A percentile compares a stretch with the other conserved stretches of the same genome.
phyloP scores from a whole-genome alignment of 2,888 invertebrate species.

The Merodon equestris region DNA sequence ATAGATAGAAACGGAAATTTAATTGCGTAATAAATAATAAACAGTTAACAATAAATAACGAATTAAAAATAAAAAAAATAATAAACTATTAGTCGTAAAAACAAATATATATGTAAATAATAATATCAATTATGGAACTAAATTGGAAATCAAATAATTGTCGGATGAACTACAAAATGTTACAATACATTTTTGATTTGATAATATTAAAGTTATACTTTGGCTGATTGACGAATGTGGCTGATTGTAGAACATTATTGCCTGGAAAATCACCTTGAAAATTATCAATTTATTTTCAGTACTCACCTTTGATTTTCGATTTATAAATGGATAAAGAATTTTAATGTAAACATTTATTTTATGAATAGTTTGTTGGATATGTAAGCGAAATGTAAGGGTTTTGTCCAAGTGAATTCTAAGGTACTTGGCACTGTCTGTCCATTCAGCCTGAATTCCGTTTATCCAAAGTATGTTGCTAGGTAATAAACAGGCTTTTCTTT shows the following conservation, averaged over 20 bases:
- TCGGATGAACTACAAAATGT: no score
- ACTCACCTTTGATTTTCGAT: background rate
- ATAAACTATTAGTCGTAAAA: background rate
- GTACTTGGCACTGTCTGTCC: background rate
- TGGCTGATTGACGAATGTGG: no score
- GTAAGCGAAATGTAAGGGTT: background rate
- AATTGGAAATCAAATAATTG: no score
- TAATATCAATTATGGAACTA: no score
- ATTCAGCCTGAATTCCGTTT: background rate
- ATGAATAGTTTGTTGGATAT: background rate
- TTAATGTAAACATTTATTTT: background rate
- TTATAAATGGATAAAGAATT: background rate
- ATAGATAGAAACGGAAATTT: no score
- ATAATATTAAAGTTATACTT: no score
- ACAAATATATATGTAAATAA: background rate
- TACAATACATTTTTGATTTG: no score
- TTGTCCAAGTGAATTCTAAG: background rate
- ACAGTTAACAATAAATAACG: background rate
- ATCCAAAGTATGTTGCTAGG: background rate
- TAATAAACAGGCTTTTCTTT: background rate
- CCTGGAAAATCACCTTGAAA: background rate
- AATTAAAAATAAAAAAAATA: background rate
- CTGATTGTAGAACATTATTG: background rate
- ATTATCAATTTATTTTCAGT: background rate
- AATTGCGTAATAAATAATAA: background rate